phyloP scores from a whole-genome alignment of 2,888 invertebrate species.

The Plusia festucae region DNA sequence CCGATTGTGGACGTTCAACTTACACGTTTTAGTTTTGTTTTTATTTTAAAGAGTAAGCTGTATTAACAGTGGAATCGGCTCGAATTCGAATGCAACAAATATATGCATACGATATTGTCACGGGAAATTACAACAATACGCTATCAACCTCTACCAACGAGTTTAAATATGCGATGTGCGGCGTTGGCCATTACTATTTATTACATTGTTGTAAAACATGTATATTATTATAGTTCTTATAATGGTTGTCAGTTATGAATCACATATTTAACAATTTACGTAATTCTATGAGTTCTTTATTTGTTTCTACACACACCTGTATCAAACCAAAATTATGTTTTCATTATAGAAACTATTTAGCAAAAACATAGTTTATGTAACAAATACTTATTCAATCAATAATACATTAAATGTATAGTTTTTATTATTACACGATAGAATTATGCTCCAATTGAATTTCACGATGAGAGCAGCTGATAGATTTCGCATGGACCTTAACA shows the following conservation, averaged over 20 bases:
- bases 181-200: conserved; percentile 1
- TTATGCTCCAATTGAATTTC: conserved; percentile 20
- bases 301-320: neutral
- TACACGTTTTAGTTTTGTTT: neutral
- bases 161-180: neutral
- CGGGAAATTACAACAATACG: neutral
- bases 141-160: neutral
- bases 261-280: neutral
- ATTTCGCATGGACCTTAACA: conserved; percentile 49
- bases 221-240: neutral
- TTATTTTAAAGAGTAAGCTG: neutral
- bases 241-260: neutral
- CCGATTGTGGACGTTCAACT: conserved; percentile 26
- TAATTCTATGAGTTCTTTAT: no score
- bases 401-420: no score
- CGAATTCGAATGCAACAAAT: conserved; percentile 7
- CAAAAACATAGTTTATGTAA: no score
- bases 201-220: neutral
- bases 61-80: neutral
- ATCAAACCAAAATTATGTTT: neutral
- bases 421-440: conserved; percentile 19
- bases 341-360: neutral
- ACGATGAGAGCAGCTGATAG: conserved; percentile 52
- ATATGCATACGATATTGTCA: neutral
- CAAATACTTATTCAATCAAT: no score